A percentile compares a stretch with the other conserved stretches of the same genome.
Evolutionary conservation across 2,113 vertebrate species (phyloP).

Genomic region (Tapirus terrestris): DNA sequence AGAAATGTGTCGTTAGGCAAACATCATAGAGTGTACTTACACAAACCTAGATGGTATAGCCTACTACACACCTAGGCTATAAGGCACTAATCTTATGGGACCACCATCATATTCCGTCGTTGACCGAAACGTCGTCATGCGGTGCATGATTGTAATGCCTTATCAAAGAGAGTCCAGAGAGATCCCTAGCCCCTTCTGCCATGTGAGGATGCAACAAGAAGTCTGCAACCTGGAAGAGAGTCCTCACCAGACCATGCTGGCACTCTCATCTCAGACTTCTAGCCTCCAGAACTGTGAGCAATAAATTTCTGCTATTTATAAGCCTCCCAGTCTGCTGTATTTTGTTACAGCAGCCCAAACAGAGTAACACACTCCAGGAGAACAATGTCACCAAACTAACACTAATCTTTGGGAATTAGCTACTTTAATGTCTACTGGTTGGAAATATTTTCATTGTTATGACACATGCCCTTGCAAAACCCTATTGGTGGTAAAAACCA

Average conservation of each 20-base stretch:
- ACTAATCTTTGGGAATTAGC: constrained; percentile 18
- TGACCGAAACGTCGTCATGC: too few species aligned
- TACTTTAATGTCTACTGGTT: background rate
- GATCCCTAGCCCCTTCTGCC: background rate
- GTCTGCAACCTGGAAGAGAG: background rate
- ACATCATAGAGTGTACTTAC: too few species aligned
- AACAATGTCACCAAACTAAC: constrained; percentile 53
- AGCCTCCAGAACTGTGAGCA: background rate
- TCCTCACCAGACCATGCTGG: background rate
- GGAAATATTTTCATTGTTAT: constrained; percentile 58
- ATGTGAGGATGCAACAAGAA: background rate
- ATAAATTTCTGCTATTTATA: constrained; percentile 6
- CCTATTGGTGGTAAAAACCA: background rate
- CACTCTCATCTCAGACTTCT: background rate
- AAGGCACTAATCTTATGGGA: too few species aligned
- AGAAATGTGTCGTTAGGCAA: too few species aligned
- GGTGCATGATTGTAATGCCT: background rate
- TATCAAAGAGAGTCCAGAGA: background rate
- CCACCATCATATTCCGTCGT: too few species aligned
- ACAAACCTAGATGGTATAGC: too few species aligned
- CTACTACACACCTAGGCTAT: too few species aligned
- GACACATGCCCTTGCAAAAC: constrained; percentile 50
- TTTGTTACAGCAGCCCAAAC: background rate
- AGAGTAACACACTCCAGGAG: background rate
- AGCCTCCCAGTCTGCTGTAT: background rate